Base-by-base conservation (phyloP, 2,797 vertebrate species). In the Austrolebias charrua region DNA sequence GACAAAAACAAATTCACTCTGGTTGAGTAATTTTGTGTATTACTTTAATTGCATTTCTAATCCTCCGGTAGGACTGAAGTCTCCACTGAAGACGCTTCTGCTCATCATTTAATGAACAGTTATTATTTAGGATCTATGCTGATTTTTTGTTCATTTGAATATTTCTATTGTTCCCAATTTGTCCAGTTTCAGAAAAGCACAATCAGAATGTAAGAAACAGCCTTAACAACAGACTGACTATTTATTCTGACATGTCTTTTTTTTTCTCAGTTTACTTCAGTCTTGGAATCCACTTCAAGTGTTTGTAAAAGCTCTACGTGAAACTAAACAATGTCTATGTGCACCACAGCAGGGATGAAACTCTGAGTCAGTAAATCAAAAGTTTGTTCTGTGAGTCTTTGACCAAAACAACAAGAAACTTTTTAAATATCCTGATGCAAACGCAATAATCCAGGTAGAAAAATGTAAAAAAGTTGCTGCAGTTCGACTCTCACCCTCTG, bases 1-100 rank as follows among this genome's bases (percentile, higher is more conserved):
- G 75, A 86, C 62, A 67, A 77, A 82, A 89, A 86, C 75, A 81
- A 79, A 86, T 85, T 49, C 65, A 64, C 72, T 79, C 63, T 67
- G 82, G 56, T 49, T 76, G 75, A 75, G 40, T 66, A 73, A 63
- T 79, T 84, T 63, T 68, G 40, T 57, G 42, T 5, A 33, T 66
- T 65, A 54, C 59, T 57, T 66, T 76, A 78, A 78, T 83, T 87
- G 61, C 35, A 62, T 88, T 82, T 78, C 42, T 59, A 67, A 72
- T 73, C 57, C 20, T 61, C 71, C 2, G 33, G 69, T 66, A 69
- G 45, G 18, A n/a, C 66, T 66, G 42, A 46, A 63, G 43, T 70
- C 28, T 58, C 51, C 35, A 55, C 47, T 55, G 14, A 20, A 63
- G 29, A 62, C 13, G 54, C 38, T 57, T 43, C 29, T 42, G 6